phyloP scores from a whole-genome alignment of 2,888 invertebrate genomes.

The Sussaba pulchella region DNA sequence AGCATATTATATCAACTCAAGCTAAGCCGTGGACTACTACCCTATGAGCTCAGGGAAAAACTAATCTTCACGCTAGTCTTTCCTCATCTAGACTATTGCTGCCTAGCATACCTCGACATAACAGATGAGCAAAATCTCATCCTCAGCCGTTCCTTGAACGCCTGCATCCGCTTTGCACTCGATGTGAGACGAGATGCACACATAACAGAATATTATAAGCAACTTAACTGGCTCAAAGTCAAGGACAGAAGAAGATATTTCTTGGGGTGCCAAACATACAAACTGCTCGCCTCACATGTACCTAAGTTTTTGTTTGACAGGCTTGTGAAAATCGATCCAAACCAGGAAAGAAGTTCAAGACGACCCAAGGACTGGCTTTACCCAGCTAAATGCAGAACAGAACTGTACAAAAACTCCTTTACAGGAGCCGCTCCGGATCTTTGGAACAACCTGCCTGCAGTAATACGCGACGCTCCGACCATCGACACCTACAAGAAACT shows the following conservation, averaged over 20 bases:
- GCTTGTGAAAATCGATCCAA: neutral
- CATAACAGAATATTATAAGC: neutral
- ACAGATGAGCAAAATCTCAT: slow-evolving; percentile 11
- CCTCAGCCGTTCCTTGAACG: slow-evolving; percentile 11
- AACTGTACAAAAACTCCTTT: too few species aligned
- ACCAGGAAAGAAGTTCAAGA: neutral
- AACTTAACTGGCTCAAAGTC: slow-evolving; percentile 33
- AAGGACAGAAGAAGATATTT: slow-evolving; percentile 2
- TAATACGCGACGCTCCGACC: neutral
- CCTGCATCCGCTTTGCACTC: slow-evolving; percentile 15
- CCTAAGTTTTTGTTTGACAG: slow-evolving; percentile 25
- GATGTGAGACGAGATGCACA: slow-evolving; percentile 12
- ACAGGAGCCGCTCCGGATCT: slow-evolving; percentile 2
- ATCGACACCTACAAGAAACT: neutral
- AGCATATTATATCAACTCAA: slow-evolving; percentile 38
- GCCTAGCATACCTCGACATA: slow-evolving; percentile 31
- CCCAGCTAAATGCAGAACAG: too few species aligned
- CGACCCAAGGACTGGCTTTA: neutral
- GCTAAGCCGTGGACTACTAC: slow-evolving; percentile 24
- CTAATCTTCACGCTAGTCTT: slow-evolving; percentile 19
- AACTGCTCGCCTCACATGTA: slow-evolving; percentile 4
- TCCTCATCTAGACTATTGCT: slow-evolving; percentile 42
- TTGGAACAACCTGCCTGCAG: slow-evolving; percentile 7
- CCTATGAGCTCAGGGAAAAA: neutral
- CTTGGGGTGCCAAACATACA: slow-evolving; percentile 1